These are phyloP conservation scores for Julus scanicus DNA, from an alignment of 2,888 invertebrate genomes.

Conservation along the genomic window DNA sequence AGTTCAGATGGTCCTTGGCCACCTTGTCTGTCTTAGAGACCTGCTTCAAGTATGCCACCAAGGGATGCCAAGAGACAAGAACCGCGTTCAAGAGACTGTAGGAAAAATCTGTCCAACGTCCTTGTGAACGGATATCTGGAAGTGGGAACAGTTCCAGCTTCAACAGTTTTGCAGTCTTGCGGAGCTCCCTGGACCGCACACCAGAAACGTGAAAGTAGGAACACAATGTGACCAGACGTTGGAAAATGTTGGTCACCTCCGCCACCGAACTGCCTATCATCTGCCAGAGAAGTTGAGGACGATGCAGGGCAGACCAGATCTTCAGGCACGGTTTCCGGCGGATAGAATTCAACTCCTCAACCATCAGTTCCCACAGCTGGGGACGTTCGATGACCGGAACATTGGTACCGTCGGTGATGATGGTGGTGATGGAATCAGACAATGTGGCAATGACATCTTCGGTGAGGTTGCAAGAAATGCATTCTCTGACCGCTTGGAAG, in stretches of 20 bases:
- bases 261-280: not conserved
- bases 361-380: not conserved
- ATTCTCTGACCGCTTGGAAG: not conserved
- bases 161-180: not conserved
- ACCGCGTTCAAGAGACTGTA: not conserved
- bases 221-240: not conserved
- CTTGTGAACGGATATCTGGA: not conserved
- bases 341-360: not conserved
- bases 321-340: not conserved
- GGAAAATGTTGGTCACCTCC: slow-evolving; percentile 30
- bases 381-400: not conserved
- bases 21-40: slow-evolving; percentile 18
- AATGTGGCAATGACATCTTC: not conserved
- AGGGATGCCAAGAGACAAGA: not conserved
- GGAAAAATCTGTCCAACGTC: not conserved
- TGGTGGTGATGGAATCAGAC: not conserved
- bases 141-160: not conserved
- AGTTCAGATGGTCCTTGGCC: slow-evolving; percentile 28
- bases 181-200: not conserved
- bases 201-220: slow-evolving; percentile 16
- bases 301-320: not conserved
- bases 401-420: not conserved
- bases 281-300: not conserved
- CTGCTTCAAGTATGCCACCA: not conserved
- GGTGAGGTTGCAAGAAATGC: slow-evolving; percentile 18